Base-by-base conservation (phyloP, 1,140 invertebrate species). In the Caenorhabditis briggsae region DNA sequence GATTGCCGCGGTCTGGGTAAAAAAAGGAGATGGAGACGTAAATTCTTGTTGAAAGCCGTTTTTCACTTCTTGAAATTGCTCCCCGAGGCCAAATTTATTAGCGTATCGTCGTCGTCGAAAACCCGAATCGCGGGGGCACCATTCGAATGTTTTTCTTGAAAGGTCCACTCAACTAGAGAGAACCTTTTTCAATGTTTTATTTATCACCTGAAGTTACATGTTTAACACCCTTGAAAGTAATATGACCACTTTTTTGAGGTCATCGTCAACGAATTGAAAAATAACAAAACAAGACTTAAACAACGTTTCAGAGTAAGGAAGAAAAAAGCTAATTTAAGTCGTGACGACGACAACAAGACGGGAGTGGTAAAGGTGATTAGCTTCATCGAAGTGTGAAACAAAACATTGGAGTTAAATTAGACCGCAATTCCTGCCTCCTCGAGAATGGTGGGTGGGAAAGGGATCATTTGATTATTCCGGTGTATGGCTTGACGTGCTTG, bases 381-480 rank as follows among this genome's bases (percentile, higher is more conserved):
- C 46, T 78, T 78, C 70, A 78, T 78, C 46, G 70, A 78, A 53
- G 70, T 78, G 70, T 78, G 41, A 78, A 78, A 78, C 70, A 78
- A 78, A 78, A 50, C 43, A 78, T 53, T 9, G n/a, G 70, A 23
- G 70, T 78, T 50, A 78, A 78, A 78, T 78, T 78, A 78, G 70
- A 78, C 46, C 70, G 70, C 46, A 78, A 78, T 78, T 78, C 70
- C 70, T 50, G 70, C 70, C 50, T 33, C 16, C 50, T 53, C 50
- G 9, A 11, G 9, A n/a, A 58, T 7, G 56, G 46, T 12, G 18
- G 11, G 16, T 46, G n/a, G n/a, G 23, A 78, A 23, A 23, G 43
- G 33, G 46, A 43, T 78, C 70, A 78, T 78, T 78, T 78, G 70
- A 78, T 78, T 78, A 78, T 78, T 78, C 70, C 70, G 70, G 70